Evolutionary conservation across 92 coral and sea anemone genomes (phyloP), one percentile per base, ranked within the genome.

Genomic region (Paramuricea clavata): DNA sequence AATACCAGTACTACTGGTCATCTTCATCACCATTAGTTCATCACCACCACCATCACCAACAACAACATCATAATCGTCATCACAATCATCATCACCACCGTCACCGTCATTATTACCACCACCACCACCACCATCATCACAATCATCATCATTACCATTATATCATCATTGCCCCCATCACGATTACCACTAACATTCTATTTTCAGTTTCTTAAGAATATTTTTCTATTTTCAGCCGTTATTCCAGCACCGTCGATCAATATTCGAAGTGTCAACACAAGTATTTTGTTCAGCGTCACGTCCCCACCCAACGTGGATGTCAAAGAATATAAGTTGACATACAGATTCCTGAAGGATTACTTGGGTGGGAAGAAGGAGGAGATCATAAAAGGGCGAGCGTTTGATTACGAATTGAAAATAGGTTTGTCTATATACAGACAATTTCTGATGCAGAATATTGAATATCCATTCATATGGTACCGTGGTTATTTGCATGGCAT

Each of bases 221-320:
- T 11, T 22, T 57, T 57, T 22, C 12, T 22, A n/a, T 65, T 65
- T 65, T 65, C 12, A 25, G 41, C 72, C 1, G 72, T 65, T 0
- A 65, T 65, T 65, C 72, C 72, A 13, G 39, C 72, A 30, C 72
- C 72, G n/a, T 26, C n/a, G 31, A 39, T 65, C 4, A 15, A 0
- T 10, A 19, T 65, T 15, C 1, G 17, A 65, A 28, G 28, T 65
- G 19, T 65, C 72, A 65, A 27, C 72, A 12, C 0, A 4, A 79
- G 84, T n/a, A 61, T 79, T 19, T 11, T 57, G 56, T 27, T 79
- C n/a, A 57, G 72, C 23, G 84, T 79, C 0, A n/a, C 32, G 16
- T 13, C 52, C 15, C 84, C 84, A 31, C 25, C 43, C 19, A 61
- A 3, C 1, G 8, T 13, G 73, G 16, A 28, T 22, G 49, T 79